These are phyloP conservation scores for Schrankia costaestrigalis DNA, from an alignment of 2,888 invertebrate genomes.

Conservation along the genomic window DNA sequence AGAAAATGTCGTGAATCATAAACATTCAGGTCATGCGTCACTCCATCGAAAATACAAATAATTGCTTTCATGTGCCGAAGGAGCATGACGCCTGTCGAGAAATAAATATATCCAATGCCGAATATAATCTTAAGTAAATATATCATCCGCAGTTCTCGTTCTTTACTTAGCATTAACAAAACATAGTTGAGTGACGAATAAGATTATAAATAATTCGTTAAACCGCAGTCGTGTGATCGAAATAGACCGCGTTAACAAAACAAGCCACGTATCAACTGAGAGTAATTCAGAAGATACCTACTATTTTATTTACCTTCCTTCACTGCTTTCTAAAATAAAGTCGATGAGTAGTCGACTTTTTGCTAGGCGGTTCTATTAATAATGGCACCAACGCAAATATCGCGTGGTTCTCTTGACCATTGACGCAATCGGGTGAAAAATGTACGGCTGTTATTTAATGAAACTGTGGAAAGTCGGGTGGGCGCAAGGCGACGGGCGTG, in stretches of 20 bases:
- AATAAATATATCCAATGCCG: slow-evolving; percentile 60
- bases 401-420: slow-evolving; percentile 68
- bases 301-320: slow-evolving; percentile 74
- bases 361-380: slow-evolving; percentile 73
- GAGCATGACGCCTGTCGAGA: slow-evolving; percentile 59
- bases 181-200: slow-evolving; percentile 69
- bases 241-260: slow-evolving; percentile 66
- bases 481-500: slow-evolving; percentile 42
- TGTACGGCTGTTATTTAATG: slow-evolving; percentile 71
- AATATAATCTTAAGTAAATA: slow-evolving; percentile 73
- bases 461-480: slow-evolving; percentile 61
- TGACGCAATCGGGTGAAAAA: slow-evolving; percentile 77
- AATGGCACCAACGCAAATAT: slow-evolving; percentile 72
- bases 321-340: slow-evolving; percentile 69
- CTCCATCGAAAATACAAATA: slow-evolving; percentile 57
- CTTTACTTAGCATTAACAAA: slow-evolving; percentile 69
- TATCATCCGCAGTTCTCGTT: slow-evolving; percentile 53
- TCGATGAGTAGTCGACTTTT: slow-evolving; percentile 69
- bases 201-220: slow-evolving; percentile 68
- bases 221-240: slow-evolving; percentile 47
- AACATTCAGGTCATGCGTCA: slow-evolving; percentile 70
- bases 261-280: slow-evolving; percentile 48
- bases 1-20: slow-evolving; percentile 45
- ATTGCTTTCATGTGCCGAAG: slow-evolving; percentile 70
- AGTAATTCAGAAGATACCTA: slow-evolving; percentile 59